These are phyloP conservation scores for Zaprionus kolodkinae DNA, from an alignment of 1,140 invertebrate species.

Conservation along the genomic window DNA sequence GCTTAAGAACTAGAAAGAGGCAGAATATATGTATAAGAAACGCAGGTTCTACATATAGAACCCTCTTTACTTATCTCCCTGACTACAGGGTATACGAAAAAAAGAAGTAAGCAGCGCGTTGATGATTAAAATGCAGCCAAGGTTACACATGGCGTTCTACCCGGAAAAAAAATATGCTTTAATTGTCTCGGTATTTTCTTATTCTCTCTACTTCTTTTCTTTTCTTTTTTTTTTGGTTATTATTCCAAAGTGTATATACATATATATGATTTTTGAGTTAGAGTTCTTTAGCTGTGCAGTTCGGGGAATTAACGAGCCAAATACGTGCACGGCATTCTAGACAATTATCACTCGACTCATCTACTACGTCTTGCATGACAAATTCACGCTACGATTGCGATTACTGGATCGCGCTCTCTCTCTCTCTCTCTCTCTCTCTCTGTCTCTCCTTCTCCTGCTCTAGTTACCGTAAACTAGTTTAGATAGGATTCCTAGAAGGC, in stretches of 20 bases:
- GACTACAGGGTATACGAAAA: slow-evolving; percentile 11
- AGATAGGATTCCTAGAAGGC: slow-evolving; percentile 54
- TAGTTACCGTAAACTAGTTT: slow-evolving; percentile 70
- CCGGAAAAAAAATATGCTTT: slow-evolving; percentile 61
- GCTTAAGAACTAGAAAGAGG: neutral
- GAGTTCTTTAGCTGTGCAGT: neutral
- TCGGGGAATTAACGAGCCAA: slow-evolving; percentile 73
- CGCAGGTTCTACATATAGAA: neutral
- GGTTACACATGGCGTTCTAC: slow-evolving; percentile 71
- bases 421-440: neutral
- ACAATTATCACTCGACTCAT: slow-evolving; percentile 32
- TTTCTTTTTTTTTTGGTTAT: slow-evolving; percentile 39
- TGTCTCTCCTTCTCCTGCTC: neutral
- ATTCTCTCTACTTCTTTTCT: slow-evolving; percentile 2
- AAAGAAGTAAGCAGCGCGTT: slow-evolving; percentile 26
- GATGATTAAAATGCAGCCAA: slow-evolving; percentile 80
- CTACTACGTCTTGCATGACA: neutral
- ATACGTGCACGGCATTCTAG: slow-evolving; percentile 68
- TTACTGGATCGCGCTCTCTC: neutral
- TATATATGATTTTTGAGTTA: slow-evolving; percentile 74
- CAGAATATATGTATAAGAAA: no score
- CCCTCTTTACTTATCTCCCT: neutral
- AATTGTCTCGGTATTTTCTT: slow-evolving; percentile 61
- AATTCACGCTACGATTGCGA: neutral
- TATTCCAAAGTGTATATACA: slow-evolving; percentile 42